phyloP scores from a whole-genome alignment of 2,888 invertebrate species.

The Microctonus aethiopoides region DNA sequence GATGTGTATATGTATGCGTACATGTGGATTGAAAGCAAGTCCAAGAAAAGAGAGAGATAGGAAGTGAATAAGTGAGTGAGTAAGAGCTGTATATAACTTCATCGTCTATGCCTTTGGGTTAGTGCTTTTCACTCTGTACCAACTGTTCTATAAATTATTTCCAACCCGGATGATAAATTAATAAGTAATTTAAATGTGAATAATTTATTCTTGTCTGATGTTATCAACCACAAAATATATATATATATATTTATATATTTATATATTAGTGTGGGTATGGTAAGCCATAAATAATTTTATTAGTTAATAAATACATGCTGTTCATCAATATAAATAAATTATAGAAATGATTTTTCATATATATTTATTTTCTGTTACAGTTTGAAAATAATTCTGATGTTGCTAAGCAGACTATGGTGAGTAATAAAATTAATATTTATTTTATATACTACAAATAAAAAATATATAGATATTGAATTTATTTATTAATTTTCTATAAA shows the following conservation, averaged over 20 bases:
- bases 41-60: background rate
- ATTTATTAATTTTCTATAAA: no score
- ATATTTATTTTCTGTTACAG: constrained; percentile 34
- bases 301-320: background rate
- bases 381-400: constrained; percentile 14
- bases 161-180: background rate
- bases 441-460: no score
- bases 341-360: background rate
- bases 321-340: background rate
- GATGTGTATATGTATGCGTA: background rate
- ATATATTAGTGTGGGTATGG: background rate
- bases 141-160: constrained; percentile 9
- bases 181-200: background rate
- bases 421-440: constrained; percentile 5
- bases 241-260: background rate
- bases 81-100: background rate
- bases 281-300: background rate
- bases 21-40: constrained; percentile 16
- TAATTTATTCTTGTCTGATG: background rate
- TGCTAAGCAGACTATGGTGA: constrained; percentile 31
- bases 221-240: background rate
- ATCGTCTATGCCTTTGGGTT: constrained; percentile 19
- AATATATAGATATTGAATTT: no score
- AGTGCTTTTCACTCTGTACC: background rate
- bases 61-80: background rate